Percentiles rank a stretch among this genome's conserved stretches.
Conservation (phyloP, 2,113 vertebrate species). For the Parus major region DNA sequence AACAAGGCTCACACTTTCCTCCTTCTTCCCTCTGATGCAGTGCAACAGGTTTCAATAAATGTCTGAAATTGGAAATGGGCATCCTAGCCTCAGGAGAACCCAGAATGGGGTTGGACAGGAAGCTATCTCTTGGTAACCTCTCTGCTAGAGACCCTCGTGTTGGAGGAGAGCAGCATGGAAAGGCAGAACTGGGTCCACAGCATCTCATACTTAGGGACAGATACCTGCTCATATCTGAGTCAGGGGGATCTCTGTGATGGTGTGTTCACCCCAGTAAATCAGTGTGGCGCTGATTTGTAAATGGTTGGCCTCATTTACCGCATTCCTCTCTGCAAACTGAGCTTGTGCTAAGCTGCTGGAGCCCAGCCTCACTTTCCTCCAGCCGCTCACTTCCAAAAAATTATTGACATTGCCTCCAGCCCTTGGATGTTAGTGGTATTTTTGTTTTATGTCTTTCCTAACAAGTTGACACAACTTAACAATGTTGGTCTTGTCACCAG, state of each 20-base stretch:
- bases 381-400: neutral
- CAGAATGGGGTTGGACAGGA: neutral
- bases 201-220: neutral
- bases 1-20: neutral
- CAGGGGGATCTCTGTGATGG: neutral
- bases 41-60: neutral
- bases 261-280: neutral
- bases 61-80: neutral
- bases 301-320: neutral
- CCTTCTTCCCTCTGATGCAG: neutral
- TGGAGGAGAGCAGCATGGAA: fast-evolving
- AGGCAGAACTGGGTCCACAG: neutral
- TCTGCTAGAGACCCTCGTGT: fast-evolving
- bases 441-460: constrained; percentile 58
- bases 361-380: neutral
- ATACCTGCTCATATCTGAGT: neutral
- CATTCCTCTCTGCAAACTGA: neutral
- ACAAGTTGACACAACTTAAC: constrained; percentile 60
- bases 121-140: neutral
- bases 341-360: neutral
- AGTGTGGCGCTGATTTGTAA: neutral
- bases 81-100: neutral
- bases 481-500: constrained; percentile 50
- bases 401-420: constrained; percentile 34
- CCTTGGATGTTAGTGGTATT: constrained; percentile 58